Evolutionary conservation across 2,888 invertebrate genomes (phyloP), one percentile per base, ranked within the genome.

Genomic region (Lydus trimaculatus): DNA sequence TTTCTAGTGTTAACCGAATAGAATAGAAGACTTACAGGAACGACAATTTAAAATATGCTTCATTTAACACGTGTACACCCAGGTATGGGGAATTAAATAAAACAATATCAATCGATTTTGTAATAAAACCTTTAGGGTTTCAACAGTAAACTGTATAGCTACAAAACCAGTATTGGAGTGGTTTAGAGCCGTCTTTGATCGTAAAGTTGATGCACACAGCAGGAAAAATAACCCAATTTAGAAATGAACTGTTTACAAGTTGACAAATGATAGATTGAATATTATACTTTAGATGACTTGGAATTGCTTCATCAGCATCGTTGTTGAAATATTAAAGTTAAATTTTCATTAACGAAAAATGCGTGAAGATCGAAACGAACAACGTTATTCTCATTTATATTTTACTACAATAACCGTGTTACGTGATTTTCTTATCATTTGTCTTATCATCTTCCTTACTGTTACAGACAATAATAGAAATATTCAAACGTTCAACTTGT

Each of bases 201-300:
- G n/a, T 33, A 33, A 33, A 33, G 33, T 33, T 33, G 9, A 11
- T 33, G 2, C 7, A 6, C 7, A 6, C 33, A 33, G 7, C 33
- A 33, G 3, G 33, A 39, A 66, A 67, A 63, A 66, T 17, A 39
- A 59, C 36, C 39, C 17, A 48, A 59, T 63, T 67, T 63, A 7
- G 20, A 58, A 43, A 63, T 63, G 65, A 43, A 28, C 60, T 43
- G 63, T 67, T 63, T 48, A 31, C 31, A 66, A 64, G 61, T 39
- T 56, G 31, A 58, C 36, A 52, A 64, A 64, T 68, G 67, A 63
- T 65, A 67, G 69, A 72, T 70, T n/a, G n/a, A n/a, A n/a, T n/a
- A n/a, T n/a, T n/a, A n/a, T n/a, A n/a, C n/a, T n/a, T n/a, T 67
- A 63, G 64, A 28, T 9, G 20, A 48, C 20, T 48, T 48, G 48